These are phyloP conservation scores for Pseudomyrmex sp. DNA, from an alignment of 1,140 invertebrate genomes.

Conservation along the genomic window DNA sequence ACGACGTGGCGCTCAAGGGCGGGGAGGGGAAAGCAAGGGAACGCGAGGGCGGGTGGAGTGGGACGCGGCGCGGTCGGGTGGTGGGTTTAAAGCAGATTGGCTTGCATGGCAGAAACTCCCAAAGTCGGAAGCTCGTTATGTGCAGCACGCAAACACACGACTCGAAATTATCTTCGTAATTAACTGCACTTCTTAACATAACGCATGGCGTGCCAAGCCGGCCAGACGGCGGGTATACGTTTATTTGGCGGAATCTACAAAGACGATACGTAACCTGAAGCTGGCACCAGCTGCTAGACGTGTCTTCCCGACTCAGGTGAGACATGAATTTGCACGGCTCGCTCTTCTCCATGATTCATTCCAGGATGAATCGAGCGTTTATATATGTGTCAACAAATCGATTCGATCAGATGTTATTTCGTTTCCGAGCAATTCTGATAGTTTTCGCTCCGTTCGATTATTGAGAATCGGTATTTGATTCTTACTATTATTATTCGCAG, in stretches of 20 bases:
- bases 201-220: conserved; percentile 84
- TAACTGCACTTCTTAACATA: conserved; percentile 85
- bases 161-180: conserved; percentile 85
- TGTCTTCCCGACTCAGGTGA: conserved; percentile 37
- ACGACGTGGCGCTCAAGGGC: conserved; percentile 35
- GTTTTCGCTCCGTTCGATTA: background rate
- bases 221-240: conserved; percentile 80
- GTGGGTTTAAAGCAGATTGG: conserved; percentile 77
- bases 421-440: background rate
- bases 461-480: background rate
- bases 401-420: background rate
- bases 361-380: background rate
- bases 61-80: conserved; percentile 35
- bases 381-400: background rate
- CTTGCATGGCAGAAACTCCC: conserved; percentile 78
- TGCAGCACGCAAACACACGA: conserved; percentile 84
- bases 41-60: conserved; percentile 1
- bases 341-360: background rate
- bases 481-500: background rate
- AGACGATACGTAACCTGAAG: conserved; percentile 83
- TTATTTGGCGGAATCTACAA: conserved; percentile 79
- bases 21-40: conserved; percentile 14
- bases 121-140: conserved; percentile 84
- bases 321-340: conserved; percentile 25
- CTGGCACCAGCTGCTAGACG: conserved; percentile 81